Base-by-base conservation (phyloP, 2,797 vertebrate genomes). In the Numenius phaeopus region DNA sequence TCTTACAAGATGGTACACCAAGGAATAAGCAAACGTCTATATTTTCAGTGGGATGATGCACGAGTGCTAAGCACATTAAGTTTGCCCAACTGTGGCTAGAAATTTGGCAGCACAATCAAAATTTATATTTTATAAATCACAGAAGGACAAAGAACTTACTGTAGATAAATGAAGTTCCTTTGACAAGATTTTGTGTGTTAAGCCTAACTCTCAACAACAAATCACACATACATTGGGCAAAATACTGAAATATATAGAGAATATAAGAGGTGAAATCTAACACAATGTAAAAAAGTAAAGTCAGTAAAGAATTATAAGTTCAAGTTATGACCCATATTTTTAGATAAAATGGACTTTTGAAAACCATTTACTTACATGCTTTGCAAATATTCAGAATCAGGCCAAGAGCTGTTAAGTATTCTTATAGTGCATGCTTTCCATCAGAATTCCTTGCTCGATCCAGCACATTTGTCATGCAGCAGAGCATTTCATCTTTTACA, bases 351-450 rank as follows among this genome's bases (percentile, higher is more conserved):
- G 3, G 6, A 22, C 32, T 75, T 82, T 52, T 34, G 4, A 77
- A 58, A 94, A 8, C 1, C 18, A 22, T 57, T 69, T 69, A 46
- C 7, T 47, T 83, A 20, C 4, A 16, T 49, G 14, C 1, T 54
- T 87, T 54, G 6, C 30, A 84, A 82, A 72, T 29, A 34, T 9
- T 79, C 22, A 34, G 23, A 78, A 76, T 76, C 29, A 58, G 27
- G 19, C 16, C 15, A 84, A 58, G 32, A 62, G 5, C 20, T 69
- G n/a, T 5, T 22, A 59, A 42, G 7, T 67, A 23, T 21, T 85
- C 14, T 21, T 39, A 16, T 1, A 59, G 12, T 0, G 2, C 44
- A 2, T 55, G 29, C 4, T 24, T 50, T 66, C 26, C 21, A 27
- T 39, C 9, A 39, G 26, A 88, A 11, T 30, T 58, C 39, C 3